Conservation (phyloP, 2,797 vertebrate genomes). For the Chiloscyllium punctatum region DNA sequence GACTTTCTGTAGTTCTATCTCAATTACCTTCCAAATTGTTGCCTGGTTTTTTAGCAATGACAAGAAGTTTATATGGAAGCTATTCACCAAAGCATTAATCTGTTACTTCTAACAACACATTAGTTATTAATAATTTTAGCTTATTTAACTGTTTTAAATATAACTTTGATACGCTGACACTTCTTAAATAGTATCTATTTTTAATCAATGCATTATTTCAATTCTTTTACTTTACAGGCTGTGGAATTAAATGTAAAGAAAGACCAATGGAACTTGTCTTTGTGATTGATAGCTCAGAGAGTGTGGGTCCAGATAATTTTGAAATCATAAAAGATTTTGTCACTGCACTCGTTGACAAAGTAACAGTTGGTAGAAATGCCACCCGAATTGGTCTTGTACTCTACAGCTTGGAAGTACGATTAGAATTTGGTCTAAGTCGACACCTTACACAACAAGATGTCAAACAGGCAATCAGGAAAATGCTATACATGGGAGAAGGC, state of each 20-base stretch:
- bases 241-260: slow-evolving; percentile 84
- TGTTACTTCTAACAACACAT: not conserved
- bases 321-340: slow-evolving; percentile 90
- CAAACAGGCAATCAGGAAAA: slow-evolving; percentile 76
- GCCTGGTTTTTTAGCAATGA: not conserved
- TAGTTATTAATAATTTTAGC: not conserved
- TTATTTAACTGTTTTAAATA: not conserved
- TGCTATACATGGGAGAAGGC: slow-evolving; percentile 83
- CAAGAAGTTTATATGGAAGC: not conserved
- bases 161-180: not conserved
- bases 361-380: slow-evolving; percentile 77
- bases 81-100: not conserved
- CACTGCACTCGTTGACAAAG: slow-evolving; percentile 74
- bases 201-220: not conserved
- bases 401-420: slow-evolving; percentile 76
- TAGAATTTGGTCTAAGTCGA: slow-evolving; percentile 76
- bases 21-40: not conserved
- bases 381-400: slow-evolving; percentile 82
- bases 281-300: slow-evolving; percentile 89
- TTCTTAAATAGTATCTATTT: not conserved
- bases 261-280: slow-evolving; percentile 89
- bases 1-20: too few species aligned
- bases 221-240: slow-evolving; percentile 60
- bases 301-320: slow-evolving; percentile 86
- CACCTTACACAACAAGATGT: slow-evolving; percentile 70